Conservation (phyloP, 2,797 vertebrate species). For the Masticophis lateralis region DNA sequence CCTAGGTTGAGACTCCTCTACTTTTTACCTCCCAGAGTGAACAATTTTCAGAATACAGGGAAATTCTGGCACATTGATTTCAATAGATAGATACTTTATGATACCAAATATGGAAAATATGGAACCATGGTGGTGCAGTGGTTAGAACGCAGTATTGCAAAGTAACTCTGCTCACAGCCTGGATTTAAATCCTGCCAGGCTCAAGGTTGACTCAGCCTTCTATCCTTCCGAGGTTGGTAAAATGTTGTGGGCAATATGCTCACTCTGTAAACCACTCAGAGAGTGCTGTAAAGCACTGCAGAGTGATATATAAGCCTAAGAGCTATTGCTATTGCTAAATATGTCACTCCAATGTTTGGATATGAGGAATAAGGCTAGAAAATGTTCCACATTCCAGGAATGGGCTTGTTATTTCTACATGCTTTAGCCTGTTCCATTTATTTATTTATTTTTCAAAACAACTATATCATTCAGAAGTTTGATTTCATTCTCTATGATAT, state of each 20-base stretch:
- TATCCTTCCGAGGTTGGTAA: too few relatives aligned
- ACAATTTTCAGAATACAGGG: background rate
- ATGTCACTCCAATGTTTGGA: background rate
- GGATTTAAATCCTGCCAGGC: background rate
- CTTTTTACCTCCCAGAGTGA: background rate
- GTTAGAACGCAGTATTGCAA: background rate
- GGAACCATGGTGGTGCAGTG: background rate
- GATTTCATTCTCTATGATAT: background rate
- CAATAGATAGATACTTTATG: background rate
- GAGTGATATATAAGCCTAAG: background rate
- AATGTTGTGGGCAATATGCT: too few relatives aligned
- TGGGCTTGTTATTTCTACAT: background rate
- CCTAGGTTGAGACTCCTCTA: background rate
- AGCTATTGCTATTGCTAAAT: background rate
- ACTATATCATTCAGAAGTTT: background rate
- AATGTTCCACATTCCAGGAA: background rate
- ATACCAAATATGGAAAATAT: background rate
- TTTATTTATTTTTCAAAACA: background rate
- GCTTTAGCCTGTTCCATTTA: background rate
- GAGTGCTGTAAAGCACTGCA: too few relatives aligned
- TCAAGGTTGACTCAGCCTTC: too few relatives aligned
- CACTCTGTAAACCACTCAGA: background rate
- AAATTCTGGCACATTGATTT: background rate
- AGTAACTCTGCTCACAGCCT: background rate
- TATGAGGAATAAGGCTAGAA: background rate